Conservation (phyloP, 2,888 invertebrate genomes). For the Patella caerulea region DNA sequence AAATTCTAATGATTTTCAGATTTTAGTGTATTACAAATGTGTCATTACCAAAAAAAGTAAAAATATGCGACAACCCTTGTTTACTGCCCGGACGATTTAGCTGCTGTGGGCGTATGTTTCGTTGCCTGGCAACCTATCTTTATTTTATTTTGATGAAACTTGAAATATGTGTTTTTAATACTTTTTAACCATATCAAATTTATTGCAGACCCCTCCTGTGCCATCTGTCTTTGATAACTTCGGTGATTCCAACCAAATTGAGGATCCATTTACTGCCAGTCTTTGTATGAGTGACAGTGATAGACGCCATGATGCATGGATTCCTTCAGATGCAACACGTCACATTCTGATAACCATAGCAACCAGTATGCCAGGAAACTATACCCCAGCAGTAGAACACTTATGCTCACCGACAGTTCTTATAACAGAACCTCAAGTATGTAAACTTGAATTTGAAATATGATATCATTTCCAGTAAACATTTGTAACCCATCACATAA, state of each 20-base stretch:
- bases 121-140: too few species aligned
- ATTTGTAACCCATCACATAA: not conserved
- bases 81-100: too few species aligned
- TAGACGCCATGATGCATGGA: slow-evolving; percentile 77
- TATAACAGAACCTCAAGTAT: slow-evolving; percentile 86
- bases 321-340: slow-evolving; percentile 83
- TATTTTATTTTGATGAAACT: too few species aligned
- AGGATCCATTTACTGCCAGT: slow-evolving; percentile 61
- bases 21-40: too few species aligned
- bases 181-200: not conserved
- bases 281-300: slow-evolving; percentile 66
- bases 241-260: slow-evolving; percentile 33
- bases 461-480: not conserved
- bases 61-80: too few species aligned
- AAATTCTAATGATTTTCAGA: too few species aligned
- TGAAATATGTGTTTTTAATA: not conserved
- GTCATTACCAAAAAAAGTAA: too few species aligned
- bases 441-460: not conserved
- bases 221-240: slow-evolving; percentile 32
- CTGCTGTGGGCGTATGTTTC: too few species aligned
- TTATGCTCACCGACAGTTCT: slow-evolving; percentile 89
- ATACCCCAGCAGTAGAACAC: slow-evolving; percentile 81
- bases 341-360: slow-evolving; percentile 75
- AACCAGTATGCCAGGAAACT: slow-evolving; percentile 81
- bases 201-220: slow-evolving; percentile 25